Evolutionary conservation across 2,113 vertebrate species (phyloP).

Genomic region (Gasterosteus aculeatus): DNA sequence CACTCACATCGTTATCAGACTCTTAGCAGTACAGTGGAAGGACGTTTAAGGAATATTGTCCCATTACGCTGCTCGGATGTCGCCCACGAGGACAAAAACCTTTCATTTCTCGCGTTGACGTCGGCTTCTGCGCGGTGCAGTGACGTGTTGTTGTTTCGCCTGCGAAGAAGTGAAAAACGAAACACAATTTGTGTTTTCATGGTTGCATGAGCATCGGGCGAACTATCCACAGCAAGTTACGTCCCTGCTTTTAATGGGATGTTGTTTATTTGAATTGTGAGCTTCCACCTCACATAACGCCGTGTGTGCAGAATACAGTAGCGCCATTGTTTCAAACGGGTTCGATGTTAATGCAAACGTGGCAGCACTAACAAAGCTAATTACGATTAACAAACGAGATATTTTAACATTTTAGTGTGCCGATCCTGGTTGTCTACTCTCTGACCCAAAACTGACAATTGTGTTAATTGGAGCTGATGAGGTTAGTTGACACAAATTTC

Average conservation of each 20-base stretch:
- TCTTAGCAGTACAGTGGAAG: slow-evolving; percentile 46
- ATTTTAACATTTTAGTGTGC: slow-evolving; percentile 55
- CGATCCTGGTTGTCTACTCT: slow-evolving; percentile 41
- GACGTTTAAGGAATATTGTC: slow-evolving; percentile 41
- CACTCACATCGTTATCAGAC: slow-evolving; percentile 37
- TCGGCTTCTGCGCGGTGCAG: slow-evolving; percentile 43
- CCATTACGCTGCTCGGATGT: slow-evolving; percentile 50
- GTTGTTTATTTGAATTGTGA: slow-evolving; percentile 61
- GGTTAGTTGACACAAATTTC: slow-evolving; percentile 79
- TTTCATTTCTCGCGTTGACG: slow-evolving; percentile 47
- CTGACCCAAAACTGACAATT: slow-evolving; percentile 79
- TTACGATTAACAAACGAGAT: slow-evolving; percentile 63
- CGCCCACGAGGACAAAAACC: slow-evolving; percentile 43
- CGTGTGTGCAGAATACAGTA: slow-evolving; percentile 9
- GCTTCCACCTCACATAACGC: slow-evolving; percentile 19
- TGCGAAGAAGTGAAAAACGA: slow-evolving; percentile 68
- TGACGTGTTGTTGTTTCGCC: slow-evolving; percentile 56
- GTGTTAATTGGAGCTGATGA: slow-evolving; percentile 80
- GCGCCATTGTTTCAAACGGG: slow-evolving; percentile 21
- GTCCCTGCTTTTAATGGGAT: slow-evolving; percentile 62
- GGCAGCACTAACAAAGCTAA: slow-evolving; percentile 60
- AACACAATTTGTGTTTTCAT: slow-evolving; percentile 70
- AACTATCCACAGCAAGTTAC: slow-evolving; percentile 46
- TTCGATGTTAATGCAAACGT: slow-evolving; percentile 39
- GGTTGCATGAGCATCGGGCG: slow-evolving; percentile 57